These are phyloP conservation scores for Crotalus horridus DNA, from an alignment of 2,113 vertebrate species.

Conservation along the genomic window DNA sequence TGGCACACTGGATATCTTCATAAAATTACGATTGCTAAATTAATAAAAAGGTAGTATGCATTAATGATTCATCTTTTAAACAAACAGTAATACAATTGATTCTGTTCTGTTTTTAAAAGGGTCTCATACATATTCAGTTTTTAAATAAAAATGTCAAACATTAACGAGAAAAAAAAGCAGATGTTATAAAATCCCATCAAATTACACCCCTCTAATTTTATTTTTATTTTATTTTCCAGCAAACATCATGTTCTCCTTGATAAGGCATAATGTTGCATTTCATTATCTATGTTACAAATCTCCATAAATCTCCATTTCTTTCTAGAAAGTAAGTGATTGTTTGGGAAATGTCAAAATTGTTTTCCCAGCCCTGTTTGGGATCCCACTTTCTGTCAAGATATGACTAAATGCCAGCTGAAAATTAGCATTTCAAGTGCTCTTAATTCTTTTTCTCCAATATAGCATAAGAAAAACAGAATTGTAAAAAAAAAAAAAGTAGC, in stretches of 20 bases:
- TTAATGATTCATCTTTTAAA: neutral
- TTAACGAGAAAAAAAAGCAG: neutral
- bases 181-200: conserved; percentile 27
- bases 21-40: neutral
- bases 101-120: neutral
- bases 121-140: neutral
- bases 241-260: conserved; percentile 19
- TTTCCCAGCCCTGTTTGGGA: conserved; percentile 1
- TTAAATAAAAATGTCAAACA: neutral
- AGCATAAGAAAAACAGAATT: neutral
- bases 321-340: conserved; percentile 36
- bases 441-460: neutral
- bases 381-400: conserved; percentile 13
- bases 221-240: conserved; percentile 23
- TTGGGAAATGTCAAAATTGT: conserved; percentile 24
- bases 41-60: neutral
- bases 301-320: conserved; percentile 43
- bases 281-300: conserved; percentile 43
- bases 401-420: conserved; percentile 21
- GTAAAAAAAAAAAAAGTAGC: neutral
- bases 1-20: neutral
- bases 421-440: conserved; percentile 15
- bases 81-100: neutral
- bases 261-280: conserved; percentile 20
- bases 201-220: conserved; percentile 30